These are phyloP conservation scores for Psittacula cyanocephala DNA, from an alignment of 2,113 vertebrate genomes.

Conservation along the genomic window DNA sequence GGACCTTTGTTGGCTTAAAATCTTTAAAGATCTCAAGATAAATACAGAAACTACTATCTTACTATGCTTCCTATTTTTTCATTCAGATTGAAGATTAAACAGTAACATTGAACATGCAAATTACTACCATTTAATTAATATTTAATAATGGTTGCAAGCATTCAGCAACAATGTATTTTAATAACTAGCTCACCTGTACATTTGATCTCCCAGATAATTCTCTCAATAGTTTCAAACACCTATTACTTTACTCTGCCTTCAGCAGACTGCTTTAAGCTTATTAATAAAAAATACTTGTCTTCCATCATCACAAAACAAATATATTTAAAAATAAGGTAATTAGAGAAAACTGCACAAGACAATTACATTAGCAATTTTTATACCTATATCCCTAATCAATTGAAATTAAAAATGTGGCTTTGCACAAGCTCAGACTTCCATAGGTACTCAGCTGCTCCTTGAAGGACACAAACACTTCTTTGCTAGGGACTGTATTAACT, in stretches of 20 bases:
- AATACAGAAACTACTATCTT: neutral
- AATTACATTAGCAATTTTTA: neutral
- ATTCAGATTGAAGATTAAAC: neutral
- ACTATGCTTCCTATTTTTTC: neutral
- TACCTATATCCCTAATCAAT: rapidly evolving
- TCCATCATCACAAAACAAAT: neutral
- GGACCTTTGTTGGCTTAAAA: neutral
- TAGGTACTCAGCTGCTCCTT: neutral
- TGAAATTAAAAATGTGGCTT: rapidly evolving
- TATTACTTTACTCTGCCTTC: neutral
- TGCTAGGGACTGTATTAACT: neutral
- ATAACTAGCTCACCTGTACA: neutral
- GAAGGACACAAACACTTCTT: neutral
- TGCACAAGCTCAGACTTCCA: neutral
- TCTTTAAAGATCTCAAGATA: neutral
- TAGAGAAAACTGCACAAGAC: neutral
- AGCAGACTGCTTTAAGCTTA: neutral
- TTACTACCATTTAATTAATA: neutral
- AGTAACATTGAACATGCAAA: neutral
- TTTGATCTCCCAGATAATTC: neutral
- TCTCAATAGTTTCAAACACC: neutral
- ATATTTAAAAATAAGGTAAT: neutral
- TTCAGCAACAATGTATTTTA: neutral
- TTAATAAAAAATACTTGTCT: neutral
- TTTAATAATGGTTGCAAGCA: rapidly evolving